These are phyloP conservation scores for Delichon dasypus DNA, from an alignment of 2,797 vertebrate genomes.

Conservation along the genomic window DNA sequence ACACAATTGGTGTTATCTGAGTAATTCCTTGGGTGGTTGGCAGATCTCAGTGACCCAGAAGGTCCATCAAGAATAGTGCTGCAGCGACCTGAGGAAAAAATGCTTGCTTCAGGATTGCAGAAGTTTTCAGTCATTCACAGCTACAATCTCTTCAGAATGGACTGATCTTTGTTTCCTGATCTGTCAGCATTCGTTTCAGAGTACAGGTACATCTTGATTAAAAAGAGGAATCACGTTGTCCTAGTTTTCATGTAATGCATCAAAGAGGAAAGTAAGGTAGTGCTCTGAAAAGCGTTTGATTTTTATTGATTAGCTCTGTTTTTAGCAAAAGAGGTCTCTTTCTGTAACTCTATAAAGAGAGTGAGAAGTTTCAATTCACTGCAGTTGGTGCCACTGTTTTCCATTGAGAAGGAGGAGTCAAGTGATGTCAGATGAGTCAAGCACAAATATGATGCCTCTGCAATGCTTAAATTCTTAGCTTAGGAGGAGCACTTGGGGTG, in stretches of 20 bases:
- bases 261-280: neutral
- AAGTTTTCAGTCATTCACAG: neutral
- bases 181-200: neutral
- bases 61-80: slow-evolving; percentile 34
- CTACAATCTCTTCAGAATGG: neutral
- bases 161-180: neutral
- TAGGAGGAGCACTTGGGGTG: neutral
- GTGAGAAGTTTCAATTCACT: neutral
- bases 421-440: neutral
- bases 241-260: neutral
- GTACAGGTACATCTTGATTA: neutral
- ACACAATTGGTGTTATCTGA: slow-evolving; percentile 53
- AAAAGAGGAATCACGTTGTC: neutral
- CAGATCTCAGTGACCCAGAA: slow-evolving; percentile 51
- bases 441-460: neutral
- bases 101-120: neutral
- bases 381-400: neutral
- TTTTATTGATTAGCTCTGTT: neutral
- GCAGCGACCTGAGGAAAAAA: slow-evolving; percentile 48
- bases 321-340: neutral
- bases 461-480: neutral
- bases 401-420: neutral
- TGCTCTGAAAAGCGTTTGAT: neutral
- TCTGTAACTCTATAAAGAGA: neutral
- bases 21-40: slow-evolving; percentile 28